Conservation (phyloP, 2,888 invertebrate genomes). For the Flabesymbios commensalis region DNA sequence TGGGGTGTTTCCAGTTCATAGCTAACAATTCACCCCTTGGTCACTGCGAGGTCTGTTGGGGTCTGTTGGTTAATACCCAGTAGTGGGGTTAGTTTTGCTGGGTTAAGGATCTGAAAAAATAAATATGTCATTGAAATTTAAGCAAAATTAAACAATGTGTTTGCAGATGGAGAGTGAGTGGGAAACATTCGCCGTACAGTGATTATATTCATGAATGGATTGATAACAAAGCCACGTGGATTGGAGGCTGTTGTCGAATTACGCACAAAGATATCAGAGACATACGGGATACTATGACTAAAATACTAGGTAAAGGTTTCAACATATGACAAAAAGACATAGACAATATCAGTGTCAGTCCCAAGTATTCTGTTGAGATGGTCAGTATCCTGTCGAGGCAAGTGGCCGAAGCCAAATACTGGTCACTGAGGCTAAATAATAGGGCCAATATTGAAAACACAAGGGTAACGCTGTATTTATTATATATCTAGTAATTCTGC, state of each 20-base stretch:
- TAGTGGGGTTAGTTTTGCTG: neutral
- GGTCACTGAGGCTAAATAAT: too few relatives aligned
- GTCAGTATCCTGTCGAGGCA: too few relatives aligned
- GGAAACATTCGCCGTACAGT: conserved; percentile 63
- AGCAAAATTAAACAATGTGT: neutral
- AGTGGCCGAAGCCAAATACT: too few relatives aligned
- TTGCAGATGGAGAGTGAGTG: conserved; percentile 48
- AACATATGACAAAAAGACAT: too few relatives aligned
- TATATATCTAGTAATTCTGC: too few relatives aligned
- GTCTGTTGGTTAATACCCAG: neutral
- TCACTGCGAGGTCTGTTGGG: neutral
- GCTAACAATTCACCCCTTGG: neutral
- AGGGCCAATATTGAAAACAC: too few relatives aligned
- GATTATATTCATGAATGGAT: conserved; percentile 80
- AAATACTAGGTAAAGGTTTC: too few relatives aligned
- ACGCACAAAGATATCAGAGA: conserved; percentile 76
- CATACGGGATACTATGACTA: conserved; percentile 10
- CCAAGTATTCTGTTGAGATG: too few relatives aligned
- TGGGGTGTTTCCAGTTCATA: too few relatives aligned
- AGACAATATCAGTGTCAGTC: too few relatives aligned
- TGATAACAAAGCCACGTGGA: conserved; percentile 77
- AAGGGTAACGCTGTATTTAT: too few relatives aligned
- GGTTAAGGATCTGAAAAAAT: neutral
- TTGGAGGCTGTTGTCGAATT: conserved; percentile 92
- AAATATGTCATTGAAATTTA: neutral